These are phyloP conservation scores for Papilio demoleus DNA, from an alignment of 2,888 invertebrate genomes.

Conservation along the genomic window DNA sequence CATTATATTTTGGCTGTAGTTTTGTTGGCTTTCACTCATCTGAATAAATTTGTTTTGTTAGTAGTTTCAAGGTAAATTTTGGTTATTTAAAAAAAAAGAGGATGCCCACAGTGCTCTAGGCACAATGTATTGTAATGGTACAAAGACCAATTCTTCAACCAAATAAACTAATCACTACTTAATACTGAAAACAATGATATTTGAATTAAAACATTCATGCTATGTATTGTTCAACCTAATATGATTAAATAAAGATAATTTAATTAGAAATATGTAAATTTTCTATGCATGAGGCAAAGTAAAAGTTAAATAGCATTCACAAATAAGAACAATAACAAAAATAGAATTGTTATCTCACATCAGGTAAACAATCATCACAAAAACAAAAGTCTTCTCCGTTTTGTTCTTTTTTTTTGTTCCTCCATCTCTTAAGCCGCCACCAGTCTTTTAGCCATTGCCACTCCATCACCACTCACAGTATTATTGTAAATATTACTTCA, in stretches of 20 bases:
- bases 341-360: constrained; percentile 67
- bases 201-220: neutral
- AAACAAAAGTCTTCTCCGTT: constrained; percentile 87
- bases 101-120: too few species aligned
- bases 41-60: too few species aligned
- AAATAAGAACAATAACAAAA: constrained; percentile 40
- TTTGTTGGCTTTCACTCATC: too few species aligned
- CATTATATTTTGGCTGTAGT: too few species aligned
- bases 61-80: too few species aligned
- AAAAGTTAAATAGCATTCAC: neutral
- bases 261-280: neutral
- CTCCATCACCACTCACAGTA: constrained; percentile 82
- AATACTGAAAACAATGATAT: too few species aligned
- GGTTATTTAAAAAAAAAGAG: too few species aligned
- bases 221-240: neutral
- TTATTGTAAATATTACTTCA: constrained; percentile 55
- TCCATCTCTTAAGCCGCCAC: constrained; percentile 90
- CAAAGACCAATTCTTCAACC: too few species aligned
- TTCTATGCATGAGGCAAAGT: neutral
- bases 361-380: constrained; percentile 89
- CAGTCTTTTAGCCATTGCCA: constrained; percentile 92
- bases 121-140: too few species aligned
- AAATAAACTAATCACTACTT: too few species aligned
- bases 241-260: neutral
- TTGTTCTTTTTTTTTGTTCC: constrained; percentile 81